Evolutionary conservation across 2,113 vertebrate genomes (phyloP).

Genomic region (Polypterus bichir): DNA sequence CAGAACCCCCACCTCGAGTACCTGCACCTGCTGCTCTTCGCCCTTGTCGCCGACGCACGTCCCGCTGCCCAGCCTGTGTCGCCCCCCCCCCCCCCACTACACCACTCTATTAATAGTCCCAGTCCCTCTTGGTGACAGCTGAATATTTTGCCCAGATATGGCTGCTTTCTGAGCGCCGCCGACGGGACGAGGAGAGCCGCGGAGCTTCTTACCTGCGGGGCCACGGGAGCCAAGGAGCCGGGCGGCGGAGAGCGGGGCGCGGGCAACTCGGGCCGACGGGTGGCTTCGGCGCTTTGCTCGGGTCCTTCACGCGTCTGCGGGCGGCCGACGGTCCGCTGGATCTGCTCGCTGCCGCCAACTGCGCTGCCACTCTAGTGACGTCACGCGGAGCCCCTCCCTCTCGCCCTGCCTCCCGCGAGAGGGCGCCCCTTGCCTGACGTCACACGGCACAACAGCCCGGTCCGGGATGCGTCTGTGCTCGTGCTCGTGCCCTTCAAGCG

Average conservation of each 20-base stretch:
- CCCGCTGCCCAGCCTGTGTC: no score
- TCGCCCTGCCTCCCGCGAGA: no score
- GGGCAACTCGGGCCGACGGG: background rate
- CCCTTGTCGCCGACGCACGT: background rate
- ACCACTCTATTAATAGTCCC: conserved; percentile 51
- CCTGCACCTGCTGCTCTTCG: no score
- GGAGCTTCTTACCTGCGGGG: background rate
- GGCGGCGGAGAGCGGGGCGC: no score
- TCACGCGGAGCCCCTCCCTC: conserved; percentile 16
- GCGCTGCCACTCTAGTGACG: conserved; percentile 44
- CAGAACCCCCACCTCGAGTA: no score
- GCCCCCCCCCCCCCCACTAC: background rate
- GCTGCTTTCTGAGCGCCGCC: conserved; percentile 40
- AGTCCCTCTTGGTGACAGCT: conserved; percentile 55
- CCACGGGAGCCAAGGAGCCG: background rate
- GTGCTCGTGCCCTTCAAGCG: no score
- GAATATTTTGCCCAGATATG: conserved; percentile 84
- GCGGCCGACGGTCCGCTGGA: conserved; percentile 34
- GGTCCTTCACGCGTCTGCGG: conserved; percentile 17
- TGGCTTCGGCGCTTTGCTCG: conserved; percentile 2
- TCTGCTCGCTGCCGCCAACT: conserved; percentile 19
- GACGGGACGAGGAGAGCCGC: conserved; percentile 6
- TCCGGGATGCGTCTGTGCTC: no score
- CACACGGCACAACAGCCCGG: no score
- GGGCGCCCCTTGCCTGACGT: no score